These are phyloP conservation scores for Shargacucullia verbasci DNA, from an alignment of 2,888 invertebrate genomes.

Conservation along the genomic window DNA sequence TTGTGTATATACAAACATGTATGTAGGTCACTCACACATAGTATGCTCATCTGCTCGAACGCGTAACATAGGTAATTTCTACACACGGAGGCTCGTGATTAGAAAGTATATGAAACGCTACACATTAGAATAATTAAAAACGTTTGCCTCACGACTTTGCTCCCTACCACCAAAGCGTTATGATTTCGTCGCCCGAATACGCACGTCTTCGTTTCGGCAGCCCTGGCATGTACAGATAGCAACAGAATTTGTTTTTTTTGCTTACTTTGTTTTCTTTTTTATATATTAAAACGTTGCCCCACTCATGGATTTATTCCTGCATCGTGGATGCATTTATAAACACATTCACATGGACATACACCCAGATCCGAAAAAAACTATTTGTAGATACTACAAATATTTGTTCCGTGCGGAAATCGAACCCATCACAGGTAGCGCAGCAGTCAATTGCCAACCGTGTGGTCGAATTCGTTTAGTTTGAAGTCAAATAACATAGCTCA, in stretches of 20 bases:
- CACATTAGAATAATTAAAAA: slow-evolving; percentile 81
- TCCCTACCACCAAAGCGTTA: slow-evolving; percentile 57
- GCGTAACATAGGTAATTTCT: slow-evolving; percentile 43
- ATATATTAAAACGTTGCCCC: no score
- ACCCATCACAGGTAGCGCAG: no score
- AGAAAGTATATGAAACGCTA: slow-evolving; percentile 76
- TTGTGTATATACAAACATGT: neutral
- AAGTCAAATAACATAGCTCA: no score
- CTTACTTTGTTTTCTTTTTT: neutral
- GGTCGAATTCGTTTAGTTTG: no score
- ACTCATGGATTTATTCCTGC: no score
- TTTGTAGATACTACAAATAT: no score
- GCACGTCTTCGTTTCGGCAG: slow-evolving; percentile 69
- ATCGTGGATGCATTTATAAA: no score
- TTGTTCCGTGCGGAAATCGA: no score
- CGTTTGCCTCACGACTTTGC: slow-evolving; percentile 75
- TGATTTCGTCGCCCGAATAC: slow-evolving; percentile 61
- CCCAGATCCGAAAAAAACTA: no score
- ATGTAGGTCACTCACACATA: slow-evolving; percentile 5
- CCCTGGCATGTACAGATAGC: slow-evolving; percentile 62
- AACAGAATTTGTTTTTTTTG: slow-evolving; percentile 31
- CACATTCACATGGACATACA: no score
- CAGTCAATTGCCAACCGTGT: no score
- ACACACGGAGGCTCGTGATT: slow-evolving; percentile 72
- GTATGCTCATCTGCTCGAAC: slow-evolving; percentile 28